Evolutionary conservation across 1,140 invertebrate species (phyloP), one percentile per base, ranked within the genome.

Genomic region (Drosophila oshimai): DNA sequence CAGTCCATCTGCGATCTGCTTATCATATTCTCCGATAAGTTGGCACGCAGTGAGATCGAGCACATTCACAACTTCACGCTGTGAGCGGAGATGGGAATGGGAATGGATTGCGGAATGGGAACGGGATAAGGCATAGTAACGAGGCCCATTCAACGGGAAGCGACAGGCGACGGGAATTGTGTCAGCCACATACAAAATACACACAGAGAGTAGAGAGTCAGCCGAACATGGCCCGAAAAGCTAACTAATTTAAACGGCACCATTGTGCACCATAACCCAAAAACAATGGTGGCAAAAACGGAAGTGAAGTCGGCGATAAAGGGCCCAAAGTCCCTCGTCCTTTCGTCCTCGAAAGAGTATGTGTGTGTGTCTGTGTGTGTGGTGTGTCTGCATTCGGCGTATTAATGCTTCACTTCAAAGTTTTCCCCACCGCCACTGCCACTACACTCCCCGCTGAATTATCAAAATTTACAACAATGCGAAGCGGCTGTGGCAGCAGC

Each of bases 1-100:
- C 95, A 97, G 29, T 96, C 96, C 9, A 95, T 99, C 33, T 99
- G 98, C 91, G 99, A 99, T 92, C 92, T 98, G 60, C 92, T 99
- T 22, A 95, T 99, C n/a, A 93, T 98, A 46, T 99, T 99, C 92
- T 98, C 97, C 73, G 95, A 96, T 90, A 96, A 98, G 81, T 90
- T 99, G 46, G 93, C 90, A 6, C 91, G 93, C 17, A 92, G 93
- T 54, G 87, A 92, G 33, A 93, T 93, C 89, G 91, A 92, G 24
- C 93, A 95, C 62, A 92, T 95, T 57, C 93, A n/a, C 24, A 62
- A 45, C 44, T 49, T 37, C 12, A 64, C 7, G 26, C 28, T 60
- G 37, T 34, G 22, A 6, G 7, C 41, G 33, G 18, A 49, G n/a
- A n/a, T n/a, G n/a, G n/a, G n/a, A 31, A 9, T 6, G 45, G 49